phyloP scores from a whole-genome alignment of 2,113 vertebrate genomes.

The Speoplatyrhinus poulsoni region DNA sequence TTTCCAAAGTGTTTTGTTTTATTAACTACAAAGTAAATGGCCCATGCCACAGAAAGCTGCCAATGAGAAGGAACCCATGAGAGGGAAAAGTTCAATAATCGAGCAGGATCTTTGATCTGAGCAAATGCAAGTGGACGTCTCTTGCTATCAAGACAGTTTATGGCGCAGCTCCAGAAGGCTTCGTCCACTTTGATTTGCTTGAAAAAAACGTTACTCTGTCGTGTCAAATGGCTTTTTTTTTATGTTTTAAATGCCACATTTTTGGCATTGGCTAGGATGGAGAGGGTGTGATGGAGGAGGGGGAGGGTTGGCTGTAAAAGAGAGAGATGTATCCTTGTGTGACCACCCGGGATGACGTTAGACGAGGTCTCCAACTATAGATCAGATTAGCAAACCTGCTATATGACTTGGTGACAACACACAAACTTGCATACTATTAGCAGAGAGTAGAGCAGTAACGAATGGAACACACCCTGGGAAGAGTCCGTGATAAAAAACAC shows the following conservation, averaged over 20 bases:
- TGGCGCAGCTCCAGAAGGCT: slow-evolving; percentile 32
- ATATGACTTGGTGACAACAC: slow-evolving; percentile 20
- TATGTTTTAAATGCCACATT: slow-evolving; percentile 14
- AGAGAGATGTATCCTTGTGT: not conserved
- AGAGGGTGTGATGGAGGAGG: no score
- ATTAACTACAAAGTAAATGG: slow-evolving; percentile 55
- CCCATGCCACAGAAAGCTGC: slow-evolving; percentile 49
- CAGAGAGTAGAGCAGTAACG: not conserved
- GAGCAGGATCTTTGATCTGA: slow-evolving; percentile 63
- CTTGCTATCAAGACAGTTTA: slow-evolving; percentile 58
- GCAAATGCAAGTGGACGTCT: slow-evolving; percentile 65
- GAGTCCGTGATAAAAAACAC: not conserved
- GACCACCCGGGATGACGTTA: not conserved
- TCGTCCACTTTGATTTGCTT: slow-evolving; percentile 54
- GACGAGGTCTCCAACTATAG: not conserved
- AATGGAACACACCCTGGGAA: slow-evolving; percentile 21
- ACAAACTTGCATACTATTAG: not conserved
- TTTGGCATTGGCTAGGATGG: not conserved
- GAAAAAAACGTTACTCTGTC: slow-evolving; percentile 44
- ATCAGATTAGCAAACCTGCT: slow-evolving; percentile 4
- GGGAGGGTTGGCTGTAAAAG: slow-evolving; percentile 7
- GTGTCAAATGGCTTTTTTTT: slow-evolving; percentile 35
- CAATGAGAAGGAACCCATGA: slow-evolving; percentile 66
- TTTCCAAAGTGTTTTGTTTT: slow-evolving; percentile 44
- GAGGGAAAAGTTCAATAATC: slow-evolving; percentile 50